Conservation (phyloP, 2,888 invertebrate species). For the Rhingia campestris region DNA sequence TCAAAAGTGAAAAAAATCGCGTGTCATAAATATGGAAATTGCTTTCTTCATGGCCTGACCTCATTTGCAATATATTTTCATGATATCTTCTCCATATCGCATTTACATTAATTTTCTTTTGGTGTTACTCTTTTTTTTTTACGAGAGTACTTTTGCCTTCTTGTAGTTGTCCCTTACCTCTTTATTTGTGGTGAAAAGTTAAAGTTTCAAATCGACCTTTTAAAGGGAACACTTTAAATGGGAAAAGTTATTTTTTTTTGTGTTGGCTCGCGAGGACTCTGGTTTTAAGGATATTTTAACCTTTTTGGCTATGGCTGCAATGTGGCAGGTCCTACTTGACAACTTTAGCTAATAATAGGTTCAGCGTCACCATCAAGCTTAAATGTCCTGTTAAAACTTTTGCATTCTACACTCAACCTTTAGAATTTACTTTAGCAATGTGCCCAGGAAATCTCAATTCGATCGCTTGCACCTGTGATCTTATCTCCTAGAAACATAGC, state of each 20-base stretch:
- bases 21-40: conserved; percentile 74
- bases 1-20: conserved; percentile 66
- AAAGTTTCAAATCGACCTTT: conserved; percentile 18
- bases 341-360: too few species aligned
- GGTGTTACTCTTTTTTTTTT: conserved; percentile 39
- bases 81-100: conserved; percentile 73
- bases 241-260: neutral
- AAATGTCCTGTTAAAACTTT: too few species aligned
- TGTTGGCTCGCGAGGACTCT: neutral
- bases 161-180: neutral
- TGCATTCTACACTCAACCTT: too few species aligned
- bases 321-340: too few species aligned
- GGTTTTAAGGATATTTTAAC: too few species aligned
- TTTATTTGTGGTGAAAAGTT: conserved; percentile 8
- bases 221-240: conserved; percentile 11
- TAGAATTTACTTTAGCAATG: too few species aligned
- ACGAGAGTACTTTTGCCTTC: neutral
- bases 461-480: too few species aligned
- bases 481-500: too few species aligned
- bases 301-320: too few species aligned
- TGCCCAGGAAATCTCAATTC: too few species aligned
- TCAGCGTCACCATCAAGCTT: too few species aligned
- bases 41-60: conserved; percentile 72
- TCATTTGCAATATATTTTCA: conserved; percentile 74
- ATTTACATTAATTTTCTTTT: conserved; percentile 72